Evolutionary conservation across 2,888 invertebrate species (phyloP).

Genomic region (Deroplatys truncata): DNA sequence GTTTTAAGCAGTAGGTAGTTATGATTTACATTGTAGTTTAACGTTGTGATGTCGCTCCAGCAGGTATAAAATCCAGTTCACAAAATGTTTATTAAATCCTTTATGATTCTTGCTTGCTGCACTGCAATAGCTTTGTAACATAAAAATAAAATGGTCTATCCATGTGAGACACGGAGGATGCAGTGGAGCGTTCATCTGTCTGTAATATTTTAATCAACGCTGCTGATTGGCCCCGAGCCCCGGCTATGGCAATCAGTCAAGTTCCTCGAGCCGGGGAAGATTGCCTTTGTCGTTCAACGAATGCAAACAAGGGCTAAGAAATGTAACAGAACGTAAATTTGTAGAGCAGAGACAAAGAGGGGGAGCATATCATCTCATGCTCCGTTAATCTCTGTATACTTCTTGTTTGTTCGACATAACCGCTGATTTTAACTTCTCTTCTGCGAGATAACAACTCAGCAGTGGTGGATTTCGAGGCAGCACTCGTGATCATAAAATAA

Average conservation of each 20-base stretch:
- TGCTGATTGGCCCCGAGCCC: not conserved
- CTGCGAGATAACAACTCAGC: not conserved
- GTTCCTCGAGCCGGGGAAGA: not conserved
- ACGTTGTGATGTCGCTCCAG: too few species aligned
- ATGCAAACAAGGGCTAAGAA: not conserved
- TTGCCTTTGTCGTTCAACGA: not conserved
- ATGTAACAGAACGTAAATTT: not conserved
- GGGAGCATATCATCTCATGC: not conserved
- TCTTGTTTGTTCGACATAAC: not conserved
- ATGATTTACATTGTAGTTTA: too few species aligned
- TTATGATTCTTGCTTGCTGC: not conserved
- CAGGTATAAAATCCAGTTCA: too few species aligned
- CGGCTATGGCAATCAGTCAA: not conserved
- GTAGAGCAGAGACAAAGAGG: not conserved
- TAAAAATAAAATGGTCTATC: not conserved
- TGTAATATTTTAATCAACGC: not conserved
- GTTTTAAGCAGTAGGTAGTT: too few species aligned
- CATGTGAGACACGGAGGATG: not conserved
- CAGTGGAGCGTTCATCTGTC: not conserved
- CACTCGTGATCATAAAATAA: too few species aligned
- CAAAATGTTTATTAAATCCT: not conserved
- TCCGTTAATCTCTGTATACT: not conserved
- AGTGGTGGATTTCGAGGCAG: not conserved
- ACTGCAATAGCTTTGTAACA: not conserved
- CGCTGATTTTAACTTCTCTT: not conserved